Percentiles rank a stretch among this genome's conserved stretches.
Conservation (phyloP, 2,113 vertebrate species). For the Syrrhaptes paradoxus region DNA sequence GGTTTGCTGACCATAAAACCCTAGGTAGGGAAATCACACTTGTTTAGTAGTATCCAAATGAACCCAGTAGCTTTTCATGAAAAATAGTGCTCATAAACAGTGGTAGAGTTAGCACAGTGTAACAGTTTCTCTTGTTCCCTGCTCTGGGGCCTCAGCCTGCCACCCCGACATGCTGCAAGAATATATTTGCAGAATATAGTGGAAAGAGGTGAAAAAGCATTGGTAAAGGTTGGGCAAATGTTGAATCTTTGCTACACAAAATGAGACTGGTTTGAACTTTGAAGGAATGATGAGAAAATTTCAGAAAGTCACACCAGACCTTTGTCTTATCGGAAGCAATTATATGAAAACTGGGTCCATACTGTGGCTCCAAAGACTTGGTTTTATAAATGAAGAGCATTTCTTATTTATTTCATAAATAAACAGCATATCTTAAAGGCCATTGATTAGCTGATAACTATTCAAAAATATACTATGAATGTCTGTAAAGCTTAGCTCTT, state of each 20-base stretch:
- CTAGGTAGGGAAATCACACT: neutral
- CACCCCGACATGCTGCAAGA: neutral
- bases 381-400: neutral
- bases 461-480: neutral
- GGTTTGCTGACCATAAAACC: neutral
- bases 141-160: neutral
- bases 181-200: neutral
- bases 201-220: neutral
- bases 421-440: neutral
- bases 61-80: neutral
- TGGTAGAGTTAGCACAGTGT: neutral
- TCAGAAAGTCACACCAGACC: neutral
- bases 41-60: neutral
- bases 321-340: neutral
- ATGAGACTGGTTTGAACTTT: neutral
- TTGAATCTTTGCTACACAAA: neutral
- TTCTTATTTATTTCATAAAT: neutral
- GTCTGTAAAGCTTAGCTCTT: neutral
- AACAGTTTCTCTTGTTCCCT: neutral
- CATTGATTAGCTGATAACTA: neutral
- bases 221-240: rapidly evolving
- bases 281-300: neutral
- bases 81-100: neutral
- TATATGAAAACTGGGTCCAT: neutral
- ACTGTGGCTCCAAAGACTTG: neutral